Evolutionary conservation across 2,888 invertebrate species (phyloP), one percentile per base, ranked within the genome.

Genomic region (Pinctada fucata): DNA sequence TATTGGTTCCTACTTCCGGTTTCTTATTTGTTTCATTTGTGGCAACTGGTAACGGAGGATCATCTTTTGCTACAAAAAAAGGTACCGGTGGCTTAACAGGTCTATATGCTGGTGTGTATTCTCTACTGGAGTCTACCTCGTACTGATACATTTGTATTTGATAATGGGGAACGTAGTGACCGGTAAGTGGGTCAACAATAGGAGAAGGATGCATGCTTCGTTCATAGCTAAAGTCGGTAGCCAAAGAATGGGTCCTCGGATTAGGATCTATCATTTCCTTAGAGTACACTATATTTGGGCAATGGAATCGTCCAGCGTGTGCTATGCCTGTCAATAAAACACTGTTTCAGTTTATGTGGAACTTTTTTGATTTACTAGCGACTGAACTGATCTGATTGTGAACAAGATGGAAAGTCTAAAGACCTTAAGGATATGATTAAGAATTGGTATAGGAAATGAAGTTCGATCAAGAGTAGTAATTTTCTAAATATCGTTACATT

Each of bases 71-170:
- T 45, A 51, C 50, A 49, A 51, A 50, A 4, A 69, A 16, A 50
- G 50, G 49, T 8, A 69, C 69, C 16, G 69, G 69, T 8, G 69
- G 69, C 47, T 69, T 8, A 69, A 69, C 69, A 16, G 16, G 49
- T 13, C 50, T 50, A 69, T 69, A 69, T 45, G 2, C 16, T 13
- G 69, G 50, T 69, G 8, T 13, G n/a, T 49, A 49, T 69, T 69
- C 49, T 3, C 3, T 10, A 6, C n/a, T 8, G 16, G 16, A 16
- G 16, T 50, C 50, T 3, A 49, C 13, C 31, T 48, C 16, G 4
- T 69, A 51, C 4, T 69, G 16, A 6, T 69, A 51, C 69, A 49
- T 51, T 49, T 16, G n/a, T 69, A 69, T 49, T 2, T 69, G 69
- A 49, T 31, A 31, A 31, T 31, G 31, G 31, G 31, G 31, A 31